Evolutionary conservation across 2,113 vertebrate species (phyloP).

Genomic region (Cavia aperea): DNA sequence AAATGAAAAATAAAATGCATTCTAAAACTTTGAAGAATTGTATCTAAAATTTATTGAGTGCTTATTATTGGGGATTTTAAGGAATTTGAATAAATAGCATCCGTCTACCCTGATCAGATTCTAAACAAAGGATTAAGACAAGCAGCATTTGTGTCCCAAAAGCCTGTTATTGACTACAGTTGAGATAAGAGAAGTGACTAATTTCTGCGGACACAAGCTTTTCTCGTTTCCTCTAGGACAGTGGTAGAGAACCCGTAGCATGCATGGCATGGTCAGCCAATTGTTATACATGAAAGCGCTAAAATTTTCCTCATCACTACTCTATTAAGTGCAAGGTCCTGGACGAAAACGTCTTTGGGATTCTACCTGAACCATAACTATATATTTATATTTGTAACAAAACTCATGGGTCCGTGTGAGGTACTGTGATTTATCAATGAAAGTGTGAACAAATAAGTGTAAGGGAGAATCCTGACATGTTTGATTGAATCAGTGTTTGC

Average conservation of each 20-base stretch:
- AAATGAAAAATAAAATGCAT: neutral
- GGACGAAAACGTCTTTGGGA: neutral
- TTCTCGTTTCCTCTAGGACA: neutral
- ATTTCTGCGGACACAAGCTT: neutral
- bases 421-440: neutral
- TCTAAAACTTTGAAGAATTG: neutral
- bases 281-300: neutral
- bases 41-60: neutral
- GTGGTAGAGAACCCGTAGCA: neutral
- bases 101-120: neutral
- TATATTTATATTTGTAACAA: neutral
- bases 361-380: neutral
- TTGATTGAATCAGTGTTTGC: neutral
- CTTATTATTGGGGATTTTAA: neutral
- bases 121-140: neutral
- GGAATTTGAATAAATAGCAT: neutral
- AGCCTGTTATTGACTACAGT: neutral
- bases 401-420: neutral
- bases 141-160: neutral
- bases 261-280: too few relatives aligned
- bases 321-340: neutral
- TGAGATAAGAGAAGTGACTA: neutral
- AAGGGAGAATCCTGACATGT: neutral
- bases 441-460: constrained; percentile 2
- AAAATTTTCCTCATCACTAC: neutral